Evolutionary conservation across 2,888 invertebrate species (phyloP), one percentile per base, ranked within the genome.

Genomic region (Steinernema carpocapsae): DNA sequence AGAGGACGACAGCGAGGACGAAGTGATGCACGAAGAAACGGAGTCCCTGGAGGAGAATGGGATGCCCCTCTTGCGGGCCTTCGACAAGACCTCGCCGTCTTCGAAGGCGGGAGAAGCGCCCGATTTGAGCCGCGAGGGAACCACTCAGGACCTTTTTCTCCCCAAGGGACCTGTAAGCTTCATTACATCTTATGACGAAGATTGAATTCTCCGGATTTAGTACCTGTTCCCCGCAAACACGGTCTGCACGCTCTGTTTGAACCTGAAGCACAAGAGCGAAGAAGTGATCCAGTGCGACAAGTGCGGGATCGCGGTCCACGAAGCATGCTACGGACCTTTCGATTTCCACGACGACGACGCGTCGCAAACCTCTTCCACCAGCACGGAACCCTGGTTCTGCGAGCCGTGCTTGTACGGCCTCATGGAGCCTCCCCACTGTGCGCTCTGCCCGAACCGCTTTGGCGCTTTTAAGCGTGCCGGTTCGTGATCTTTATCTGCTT

Each of bases 371-470:
- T 79, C 83, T 26, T 74, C 75, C n/a, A 46, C 72, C 26, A 73
- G 79, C 24, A 82, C 82, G 0, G 97, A 97, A 80, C 97, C 97
- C 0, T 99, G 99, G 99, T 99, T 99, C 89, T 99, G 99, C 90
- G 97, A 99, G 88, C 94, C 97, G 4, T 99, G 99, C 87, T 86
- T 81, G 1, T 78, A 76, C 51, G 83, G 81, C 0, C 42, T 79
- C 12, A 45, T 70, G 19, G 82, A 91, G 17, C 93, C 93, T 88
- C 96, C 96, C 0, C 85, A 91, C 46, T 99, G 99, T 88, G 97
- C 97, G 89, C 90, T 99, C 19, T 99, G 99, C 88, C 97, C 97
- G 0, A 95, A 94, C 88, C 92, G 80, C 6, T 82, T 95, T 93
- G 81, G 96, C 92, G 88, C 97, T 92, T 91, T 90, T 88, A 99